phyloP scores from a whole-genome alignment of 2,888 invertebrate species.

The Chelonus formosanus region DNA sequence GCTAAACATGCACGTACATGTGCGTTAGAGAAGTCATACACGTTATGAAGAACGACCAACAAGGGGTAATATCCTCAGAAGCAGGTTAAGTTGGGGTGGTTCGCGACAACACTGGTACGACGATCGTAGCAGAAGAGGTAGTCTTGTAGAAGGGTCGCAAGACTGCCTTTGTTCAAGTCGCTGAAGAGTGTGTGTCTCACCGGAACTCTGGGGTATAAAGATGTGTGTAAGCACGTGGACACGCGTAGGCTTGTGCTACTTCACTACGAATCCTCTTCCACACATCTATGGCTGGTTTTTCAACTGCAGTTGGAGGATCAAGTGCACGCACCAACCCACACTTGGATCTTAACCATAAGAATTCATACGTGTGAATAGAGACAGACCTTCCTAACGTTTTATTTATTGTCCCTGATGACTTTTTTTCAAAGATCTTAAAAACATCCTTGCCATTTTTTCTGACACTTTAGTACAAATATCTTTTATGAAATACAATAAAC shows the following conservation, averaged over 20 bases:
- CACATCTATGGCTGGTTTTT: not conserved
- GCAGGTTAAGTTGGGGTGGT: slow-evolving; percentile 25
- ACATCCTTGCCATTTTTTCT: not conserved
- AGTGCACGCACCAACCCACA: slow-evolving; percentile 23
- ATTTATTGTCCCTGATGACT: not conserved
- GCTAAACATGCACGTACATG: slow-evolving; percentile 1
- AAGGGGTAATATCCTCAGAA: slow-evolving; percentile 25
- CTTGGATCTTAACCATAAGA: slow-evolving; percentile 10
- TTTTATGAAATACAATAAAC: too few species aligned
- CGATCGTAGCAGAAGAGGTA: slow-evolving; percentile 24
- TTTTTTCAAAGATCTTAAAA: not conserved
- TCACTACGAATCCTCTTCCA: slow-evolving; percentile 5
- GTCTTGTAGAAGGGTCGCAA: slow-evolving; percentile 23
- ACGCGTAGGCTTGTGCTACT: slow-evolving; percentile 11
- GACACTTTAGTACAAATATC: too few species aligned
- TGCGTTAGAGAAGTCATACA: slow-evolving; percentile 8
- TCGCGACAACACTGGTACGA: slow-evolving; percentile 22
- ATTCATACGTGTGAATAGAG: too few species aligned
- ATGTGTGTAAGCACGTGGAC: slow-evolving; percentile 27
- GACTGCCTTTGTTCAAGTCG: slow-evolving; percentile 37
- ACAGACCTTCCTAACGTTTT: too few species aligned
- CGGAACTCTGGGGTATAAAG: slow-evolving; percentile 26
- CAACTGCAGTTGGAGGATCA: slow-evolving; percentile 2
- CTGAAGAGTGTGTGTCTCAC: slow-evolving; percentile 33
- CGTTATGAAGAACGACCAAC: slow-evolving; percentile 4